These are phyloP conservation scores for Boloria euphrosyne DNA, from an alignment of 2,888 invertebrate genomes.

Conservation along the genomic window DNA sequence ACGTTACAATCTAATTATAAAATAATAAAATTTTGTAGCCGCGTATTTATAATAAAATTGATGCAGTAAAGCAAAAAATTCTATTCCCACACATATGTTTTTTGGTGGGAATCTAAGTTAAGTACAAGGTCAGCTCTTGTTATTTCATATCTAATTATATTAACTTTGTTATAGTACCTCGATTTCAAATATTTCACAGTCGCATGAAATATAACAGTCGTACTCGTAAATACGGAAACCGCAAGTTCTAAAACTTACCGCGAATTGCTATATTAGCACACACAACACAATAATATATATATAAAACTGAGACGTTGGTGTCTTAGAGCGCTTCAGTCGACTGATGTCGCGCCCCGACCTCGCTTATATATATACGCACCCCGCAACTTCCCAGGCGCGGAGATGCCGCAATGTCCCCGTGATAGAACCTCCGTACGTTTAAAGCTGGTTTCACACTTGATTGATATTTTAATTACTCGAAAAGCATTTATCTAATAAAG, in stretches of 20 bases:
- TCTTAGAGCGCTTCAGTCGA: conserved; percentile 55
- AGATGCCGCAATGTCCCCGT: conserved; percentile 69
- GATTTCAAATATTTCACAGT: not conserved
- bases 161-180: conserved; percentile 10
- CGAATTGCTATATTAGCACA: conserved; percentile 26
- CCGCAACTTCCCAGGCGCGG: conserved; percentile 57
- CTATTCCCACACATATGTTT: conserved; percentile 30
- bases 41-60: conserved; percentile 9
- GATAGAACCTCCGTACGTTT: conserved; percentile 54
- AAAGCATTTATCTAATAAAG: too few relatives aligned
- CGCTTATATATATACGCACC: conserved; percentile 69
- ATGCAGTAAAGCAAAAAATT: conserved; percentile 19
- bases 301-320: conserved; percentile 52
- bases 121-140: conserved; percentile 26
- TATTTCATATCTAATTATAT: conserved; percentile 17
- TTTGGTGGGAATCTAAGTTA: conserved; percentile 32
- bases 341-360: conserved; percentile 69
- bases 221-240: not conserved
- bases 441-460: conserved; percentile 42
- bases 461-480: not conserved
- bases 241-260: conserved; percentile 18
- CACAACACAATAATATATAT: conserved; percentile 32
- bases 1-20: not conserved
- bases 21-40: not conserved
- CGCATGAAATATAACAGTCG: too few relatives aligned